A percentile compares a stretch with the other conserved stretches of the same genome.
These are phyloP conservation scores for Malacoraja senta DNA, from an alignment of 2,797 vertebrate species.

Conservation along the genomic window DNA sequence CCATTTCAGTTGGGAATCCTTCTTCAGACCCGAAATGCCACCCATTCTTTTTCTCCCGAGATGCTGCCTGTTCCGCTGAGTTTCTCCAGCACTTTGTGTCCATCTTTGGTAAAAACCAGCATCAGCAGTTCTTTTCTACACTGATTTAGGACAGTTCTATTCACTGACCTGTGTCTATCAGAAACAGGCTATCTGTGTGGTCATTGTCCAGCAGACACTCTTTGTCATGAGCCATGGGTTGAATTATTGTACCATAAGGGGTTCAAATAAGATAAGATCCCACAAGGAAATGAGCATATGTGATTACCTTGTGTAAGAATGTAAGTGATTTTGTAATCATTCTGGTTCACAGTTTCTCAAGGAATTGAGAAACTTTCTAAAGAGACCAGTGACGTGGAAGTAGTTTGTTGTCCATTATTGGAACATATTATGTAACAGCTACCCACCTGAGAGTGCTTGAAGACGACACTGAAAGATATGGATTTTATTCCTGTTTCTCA, in stretches of 20 bases:
- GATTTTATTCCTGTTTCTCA: not conserved
- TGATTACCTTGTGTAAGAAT: conserved; percentile 20
- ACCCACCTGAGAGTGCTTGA: not conserved
- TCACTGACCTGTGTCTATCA: not conserved
- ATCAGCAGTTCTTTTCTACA: not conserved
- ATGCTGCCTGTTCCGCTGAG: too few species aligned
- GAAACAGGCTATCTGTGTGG: not conserved
- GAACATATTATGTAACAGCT: not conserved
- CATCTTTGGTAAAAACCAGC: too few species aligned
- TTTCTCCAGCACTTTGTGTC: too few species aligned
- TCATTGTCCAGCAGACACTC: not conserved
- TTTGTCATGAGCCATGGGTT: not conserved
- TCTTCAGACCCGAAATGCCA: too few species aligned
- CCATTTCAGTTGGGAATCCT: too few species aligned
- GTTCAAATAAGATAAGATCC: not conserved
- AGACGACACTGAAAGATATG: not conserved
- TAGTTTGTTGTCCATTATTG: not conserved
- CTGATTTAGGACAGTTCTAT: conserved; percentile 2
- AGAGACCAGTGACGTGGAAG: not conserved
- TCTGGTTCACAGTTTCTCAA: not conserved
- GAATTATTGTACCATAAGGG: conserved; percentile 13
- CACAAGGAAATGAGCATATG: not conserved
- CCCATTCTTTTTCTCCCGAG: too few species aligned
- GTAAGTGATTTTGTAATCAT: not conserved
- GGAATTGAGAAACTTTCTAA: not conserved